A percentile compares a stretch with the other conserved stretches of the same genome.
Conservation (phyloP, 2,113 vertebrate species). For the Chlorocebus sabaeus region DNA sequence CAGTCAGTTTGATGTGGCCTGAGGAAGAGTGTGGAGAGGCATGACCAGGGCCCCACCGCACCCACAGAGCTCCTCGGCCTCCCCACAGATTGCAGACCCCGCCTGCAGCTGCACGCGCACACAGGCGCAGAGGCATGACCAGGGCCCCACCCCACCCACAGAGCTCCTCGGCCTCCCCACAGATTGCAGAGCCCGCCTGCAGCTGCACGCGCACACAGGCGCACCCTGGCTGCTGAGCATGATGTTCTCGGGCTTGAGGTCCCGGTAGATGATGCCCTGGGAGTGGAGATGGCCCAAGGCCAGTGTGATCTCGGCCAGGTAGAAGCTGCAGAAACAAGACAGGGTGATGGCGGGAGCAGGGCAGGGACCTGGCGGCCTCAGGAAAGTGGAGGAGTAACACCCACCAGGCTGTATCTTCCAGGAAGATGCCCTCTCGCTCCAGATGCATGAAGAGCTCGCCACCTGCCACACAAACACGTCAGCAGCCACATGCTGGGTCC, state of each 20-base stretch:
- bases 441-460: slow-evolving; percentile 96
- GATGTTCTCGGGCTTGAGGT: slow-evolving; percentile 96
- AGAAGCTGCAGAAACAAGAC: slow-evolving; percentile 85
- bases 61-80: accelerated
- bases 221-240: slow-evolving; percentile 93
- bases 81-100: background rate
- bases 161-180: background rate
- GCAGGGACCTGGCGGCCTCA: accelerated
- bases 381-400: slow-evolving; percentile 24
- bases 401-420: slow-evolving; percentile 96
- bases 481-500: background rate
- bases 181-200: accelerated
- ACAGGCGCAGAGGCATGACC: background rate
- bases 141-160: accelerated
- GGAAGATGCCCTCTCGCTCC: slow-evolving; percentile 95
- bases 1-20: slow-evolving; percentile 96
- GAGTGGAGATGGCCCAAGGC: slow-evolving; percentile 94
- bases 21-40: background rate
- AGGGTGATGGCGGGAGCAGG: background rate
- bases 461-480: slow-evolving; percentile 80
- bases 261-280: slow-evolving; percentile 94
- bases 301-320: slow-evolving; percentile 92
- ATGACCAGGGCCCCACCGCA: background rate
- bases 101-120: background rate
- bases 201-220: background rate